These are phyloP conservation scores for Sebastes itinus DNA, from an alignment of 2,797 vertebrate genomes.

Conservation along the genomic window DNA sequence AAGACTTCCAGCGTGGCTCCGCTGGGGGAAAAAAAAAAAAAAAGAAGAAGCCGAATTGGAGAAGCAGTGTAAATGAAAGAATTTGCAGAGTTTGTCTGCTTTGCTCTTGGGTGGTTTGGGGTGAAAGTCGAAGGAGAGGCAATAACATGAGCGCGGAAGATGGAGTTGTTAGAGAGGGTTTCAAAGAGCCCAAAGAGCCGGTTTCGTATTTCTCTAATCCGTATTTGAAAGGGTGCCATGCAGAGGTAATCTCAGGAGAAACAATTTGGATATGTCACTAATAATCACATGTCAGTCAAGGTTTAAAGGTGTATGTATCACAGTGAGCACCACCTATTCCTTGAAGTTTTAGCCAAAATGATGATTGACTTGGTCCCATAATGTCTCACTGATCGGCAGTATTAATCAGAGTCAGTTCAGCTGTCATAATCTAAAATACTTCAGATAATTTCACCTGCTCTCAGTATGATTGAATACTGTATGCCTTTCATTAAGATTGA, in stretches of 20 bases:
- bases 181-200: slow-evolving; percentile 30
- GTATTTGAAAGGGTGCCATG: slow-evolving; percentile 28
- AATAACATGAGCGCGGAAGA: neutral
- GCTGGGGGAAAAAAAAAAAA: neutral
- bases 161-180: slow-evolving; percentile 6
- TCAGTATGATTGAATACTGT: neutral
- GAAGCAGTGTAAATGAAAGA: slow-evolving; percentile 45
- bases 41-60: neutral
- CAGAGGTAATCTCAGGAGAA: slow-evolving; percentile 42
- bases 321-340: neutral
- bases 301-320: slow-evolving; percentile 21
- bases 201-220: slow-evolving; percentile 55
- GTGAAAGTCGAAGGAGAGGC: neutral
- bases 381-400: neutral
- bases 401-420: neutral
- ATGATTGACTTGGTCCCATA: neutral
- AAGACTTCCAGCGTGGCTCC: slow-evolving; percentile 23
- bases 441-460: neutral
- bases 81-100: slow-evolving; percentile 40
- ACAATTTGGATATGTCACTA: slow-evolving; percentile 18
- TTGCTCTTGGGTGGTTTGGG: slow-evolving; percentile 38
- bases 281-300: slow-evolving; percentile 38
- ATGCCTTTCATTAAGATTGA: neutral
- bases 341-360: neutral
- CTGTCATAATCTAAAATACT: neutral